A percentile compares a stretch with the other conserved stretches of the same genome.
Conservation (phyloP, 2,888 invertebrate genomes). For the Chloromyia formosa region DNA sequence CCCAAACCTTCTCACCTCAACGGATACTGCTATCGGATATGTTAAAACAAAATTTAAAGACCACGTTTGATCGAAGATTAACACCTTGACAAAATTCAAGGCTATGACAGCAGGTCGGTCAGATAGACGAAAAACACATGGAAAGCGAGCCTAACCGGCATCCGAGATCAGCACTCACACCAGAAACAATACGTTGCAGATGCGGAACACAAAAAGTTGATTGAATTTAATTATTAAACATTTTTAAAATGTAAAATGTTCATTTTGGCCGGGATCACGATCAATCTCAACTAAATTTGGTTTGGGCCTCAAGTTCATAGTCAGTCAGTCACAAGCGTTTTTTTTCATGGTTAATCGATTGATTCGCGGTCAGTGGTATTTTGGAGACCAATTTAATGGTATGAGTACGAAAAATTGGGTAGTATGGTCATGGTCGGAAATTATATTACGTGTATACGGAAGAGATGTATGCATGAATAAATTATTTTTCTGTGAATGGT, state of each 20-base stretch:
- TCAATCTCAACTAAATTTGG: too few relatives aligned
- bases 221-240: neutral
- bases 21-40: neutral
- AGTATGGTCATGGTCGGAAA: slow-evolving; percentile 23
- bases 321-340: neutral
- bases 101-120: neutral
- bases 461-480: neutral
- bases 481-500: too few relatives aligned
- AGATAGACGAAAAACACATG: neutral
- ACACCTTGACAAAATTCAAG: slow-evolving; percentile 35
- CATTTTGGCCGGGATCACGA: too few relatives aligned
- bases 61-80: neutral
- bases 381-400: neutral
- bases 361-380: slow-evolving; percentile 36
- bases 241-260: too few relatives aligned
- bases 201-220: neutral
- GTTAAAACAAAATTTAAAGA: neutral
- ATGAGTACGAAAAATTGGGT: neutral
- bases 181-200: too few relatives aligned
- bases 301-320: slow-evolving; percentile 22
- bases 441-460: neutral
- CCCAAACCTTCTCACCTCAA: neutral
- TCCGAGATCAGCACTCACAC: too few relatives aligned
- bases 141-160: slow-evolving; percentile 8
- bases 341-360: slow-evolving; percentile 15